phyloP scores from a whole-genome alignment of 2,888 invertebrate species.

The Ophioninae sp. region DNA sequence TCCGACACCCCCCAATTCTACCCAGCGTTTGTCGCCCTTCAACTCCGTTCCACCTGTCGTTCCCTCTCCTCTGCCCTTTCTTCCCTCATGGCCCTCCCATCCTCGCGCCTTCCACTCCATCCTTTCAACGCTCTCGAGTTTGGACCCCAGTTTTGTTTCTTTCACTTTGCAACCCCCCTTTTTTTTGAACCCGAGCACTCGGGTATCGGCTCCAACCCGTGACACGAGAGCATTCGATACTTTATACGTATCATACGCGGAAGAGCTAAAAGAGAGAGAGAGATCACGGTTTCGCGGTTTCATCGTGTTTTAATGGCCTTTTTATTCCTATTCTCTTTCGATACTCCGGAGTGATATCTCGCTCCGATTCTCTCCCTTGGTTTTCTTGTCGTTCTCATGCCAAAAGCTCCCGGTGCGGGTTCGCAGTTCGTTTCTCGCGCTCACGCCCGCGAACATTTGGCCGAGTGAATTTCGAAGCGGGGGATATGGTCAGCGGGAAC shows the following conservation, averaged over 20 bases:
- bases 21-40: constrained; percentile 59
- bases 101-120: constrained; percentile 11
- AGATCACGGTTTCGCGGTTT: constrained; percentile 64
- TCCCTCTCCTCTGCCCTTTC: constrained; percentile 48
- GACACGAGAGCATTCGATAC: constrained; percentile 66
- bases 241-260: constrained; percentile 60
- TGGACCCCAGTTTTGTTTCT: constrained; percentile 13
- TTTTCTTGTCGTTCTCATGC: constrained; percentile 26
- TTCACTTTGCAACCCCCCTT: constrained; percentile 39
- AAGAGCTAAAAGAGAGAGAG: not conserved
- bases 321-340: constrained; percentile 52
- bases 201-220: constrained; percentile 32
- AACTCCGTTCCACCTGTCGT: constrained; percentile 44
- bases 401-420: constrained; percentile 5
- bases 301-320: constrained; percentile 64
- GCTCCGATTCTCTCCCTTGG: constrained; percentile 8
- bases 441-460: constrained; percentile 24
- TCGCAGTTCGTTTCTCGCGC: constrained; percentile 32
- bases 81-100: constrained; percentile 6
- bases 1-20: constrained; percentile 73
- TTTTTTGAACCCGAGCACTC: constrained; percentile 32
- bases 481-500: constrained; percentile 41
- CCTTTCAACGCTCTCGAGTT: constrained; percentile 37
- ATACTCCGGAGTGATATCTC: constrained; percentile 4
- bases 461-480: constrained; percentile 50